Percentiles rank a stretch among this genome's conserved stretches.
Conservation (phyloP, 2,113 vertebrate species). For the Coptodon bakossiorum region DNA sequence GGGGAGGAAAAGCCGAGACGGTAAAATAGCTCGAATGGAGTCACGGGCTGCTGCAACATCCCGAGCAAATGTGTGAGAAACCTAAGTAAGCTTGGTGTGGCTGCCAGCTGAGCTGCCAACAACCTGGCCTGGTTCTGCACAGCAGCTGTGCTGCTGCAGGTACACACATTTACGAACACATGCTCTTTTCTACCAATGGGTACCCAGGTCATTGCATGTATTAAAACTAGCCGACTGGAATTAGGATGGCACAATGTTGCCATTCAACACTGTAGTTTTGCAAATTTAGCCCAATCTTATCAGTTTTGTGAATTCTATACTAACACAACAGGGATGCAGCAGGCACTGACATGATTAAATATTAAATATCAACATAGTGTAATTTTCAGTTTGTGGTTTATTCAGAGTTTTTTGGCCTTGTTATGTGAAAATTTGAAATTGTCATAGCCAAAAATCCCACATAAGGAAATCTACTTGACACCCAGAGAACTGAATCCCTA, state of each 20-base stretch:
- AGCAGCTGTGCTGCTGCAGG: conserved; percentile 50
- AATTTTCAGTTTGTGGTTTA: neutral
- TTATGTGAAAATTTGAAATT: neutral
- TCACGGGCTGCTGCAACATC: conserved; percentile 31
- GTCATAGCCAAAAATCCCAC: neutral
- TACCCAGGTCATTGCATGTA: neutral
- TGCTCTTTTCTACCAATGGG: neutral
- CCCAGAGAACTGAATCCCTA: neutral
- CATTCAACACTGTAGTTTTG: neutral
- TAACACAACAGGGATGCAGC: neutral
- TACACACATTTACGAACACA: neutral
- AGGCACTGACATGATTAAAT: neutral
- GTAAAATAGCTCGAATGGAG: conserved; percentile 32
- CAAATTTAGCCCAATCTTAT: neutral
- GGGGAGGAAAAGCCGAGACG: neutral
- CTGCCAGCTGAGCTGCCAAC: conserved; percentile 53
- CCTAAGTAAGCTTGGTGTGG: conserved; percentile 23
- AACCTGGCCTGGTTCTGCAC: conserved; percentile 15
- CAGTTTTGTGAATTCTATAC: neutral
- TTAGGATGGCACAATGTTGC: neutral
- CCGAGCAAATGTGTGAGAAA: conserved; percentile 60
- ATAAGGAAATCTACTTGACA: neutral
- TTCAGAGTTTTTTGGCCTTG: fast-evolving
- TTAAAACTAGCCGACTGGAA: neutral
- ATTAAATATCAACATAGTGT: neutral